These are phyloP conservation scores for Acomys russatus DNA, from an alignment of 2,797 vertebrate species.

Conservation along the genomic window DNA sequence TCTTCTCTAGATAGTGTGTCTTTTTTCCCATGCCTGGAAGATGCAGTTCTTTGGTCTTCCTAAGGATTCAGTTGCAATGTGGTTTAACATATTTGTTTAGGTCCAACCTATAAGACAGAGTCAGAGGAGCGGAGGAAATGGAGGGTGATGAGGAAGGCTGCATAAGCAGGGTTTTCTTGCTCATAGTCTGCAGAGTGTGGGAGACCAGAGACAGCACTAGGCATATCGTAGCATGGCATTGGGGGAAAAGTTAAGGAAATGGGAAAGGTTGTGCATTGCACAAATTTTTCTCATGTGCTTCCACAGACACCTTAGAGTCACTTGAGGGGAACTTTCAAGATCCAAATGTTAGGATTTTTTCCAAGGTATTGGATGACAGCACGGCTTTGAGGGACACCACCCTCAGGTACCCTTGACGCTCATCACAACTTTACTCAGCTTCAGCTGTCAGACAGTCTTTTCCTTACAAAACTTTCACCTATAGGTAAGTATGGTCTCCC, in stretches of 20 bases:
- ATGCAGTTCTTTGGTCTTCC: background rate
- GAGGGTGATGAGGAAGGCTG: background rate
- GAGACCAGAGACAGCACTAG: background rate
- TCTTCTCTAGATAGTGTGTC: background rate
- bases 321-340: background rate
- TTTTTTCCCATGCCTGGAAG: background rate
- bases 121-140: too few relatives aligned
- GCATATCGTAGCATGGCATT: background rate
- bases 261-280: background rate
- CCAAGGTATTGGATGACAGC: background rate
- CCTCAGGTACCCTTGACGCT: background rate
- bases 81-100: constrained; percentile 38
- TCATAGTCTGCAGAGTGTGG: background rate
- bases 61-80: background rate
- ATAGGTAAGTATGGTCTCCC: background rate
- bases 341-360: background rate
- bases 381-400: background rate
- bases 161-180: background rate
- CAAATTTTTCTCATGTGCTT: background rate
- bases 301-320: background rate
- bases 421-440: background rate
- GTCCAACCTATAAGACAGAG: background rate
- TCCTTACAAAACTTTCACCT: constrained; percentile 31
- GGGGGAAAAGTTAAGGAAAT: background rate
- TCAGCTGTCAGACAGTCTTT: background rate